Conservation (phyloP, 2,113 vertebrate genomes). For the Genyomyrus donnyi region DNA sequence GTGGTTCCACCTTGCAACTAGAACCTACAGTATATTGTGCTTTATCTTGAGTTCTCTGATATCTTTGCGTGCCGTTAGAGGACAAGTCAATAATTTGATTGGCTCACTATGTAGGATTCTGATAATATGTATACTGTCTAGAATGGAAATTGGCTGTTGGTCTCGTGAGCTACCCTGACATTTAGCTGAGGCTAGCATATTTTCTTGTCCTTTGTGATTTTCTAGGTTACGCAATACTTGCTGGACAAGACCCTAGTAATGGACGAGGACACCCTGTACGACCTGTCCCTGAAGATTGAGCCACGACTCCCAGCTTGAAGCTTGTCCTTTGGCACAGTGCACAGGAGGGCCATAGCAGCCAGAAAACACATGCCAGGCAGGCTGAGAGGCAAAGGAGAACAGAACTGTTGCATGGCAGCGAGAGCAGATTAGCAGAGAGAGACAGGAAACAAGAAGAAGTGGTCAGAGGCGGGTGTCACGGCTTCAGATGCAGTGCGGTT, state of each 20-base stretch:
- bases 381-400: background rate
- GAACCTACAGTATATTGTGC: background rate
- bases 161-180: background rate
- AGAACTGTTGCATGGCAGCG: background rate
- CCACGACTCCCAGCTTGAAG: slow-evolving; percentile 76
- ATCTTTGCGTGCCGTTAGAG: background rate
- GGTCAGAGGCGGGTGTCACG: background rate
- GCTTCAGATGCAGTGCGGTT: background rate
- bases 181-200: background rate
- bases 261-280: slow-evolving; percentile 94
- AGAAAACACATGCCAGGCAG: background rate
- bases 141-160: background rate
- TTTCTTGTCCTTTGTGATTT: background rate
- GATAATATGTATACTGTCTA: background rate
- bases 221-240: slow-evolving; percentile 89
- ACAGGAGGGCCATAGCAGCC: background rate
- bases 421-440: background rate
- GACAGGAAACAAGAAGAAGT: background rate
- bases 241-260: slow-evolving; percentile 88
- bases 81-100: background rate
- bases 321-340: background rate
- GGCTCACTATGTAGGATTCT: background rate
- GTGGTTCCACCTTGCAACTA: background rate
- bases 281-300: slow-evolving; percentile 87
- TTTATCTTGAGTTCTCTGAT: background rate